Conservation (phyloP, 30 jellyfish, hydroid and myxozoan genomes). For the Pseudorhiza aurosa region DNA sequence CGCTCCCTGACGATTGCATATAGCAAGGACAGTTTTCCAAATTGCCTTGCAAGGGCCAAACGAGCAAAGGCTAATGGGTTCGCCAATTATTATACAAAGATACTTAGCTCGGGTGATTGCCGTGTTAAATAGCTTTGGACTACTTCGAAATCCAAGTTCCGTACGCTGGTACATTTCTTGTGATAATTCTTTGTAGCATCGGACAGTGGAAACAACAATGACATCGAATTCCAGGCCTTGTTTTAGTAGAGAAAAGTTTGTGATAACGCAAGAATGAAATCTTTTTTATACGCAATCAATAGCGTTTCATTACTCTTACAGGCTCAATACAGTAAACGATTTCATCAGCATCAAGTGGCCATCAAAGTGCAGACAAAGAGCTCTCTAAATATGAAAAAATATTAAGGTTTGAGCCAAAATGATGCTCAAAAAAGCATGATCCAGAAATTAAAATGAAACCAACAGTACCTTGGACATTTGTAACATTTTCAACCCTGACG, state of each 20-base stretch:
- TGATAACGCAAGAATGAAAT: neutral
- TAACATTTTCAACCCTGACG: conserved; percentile 78
- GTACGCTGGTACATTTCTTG: neutral
- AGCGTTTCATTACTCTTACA: too few relatives aligned
- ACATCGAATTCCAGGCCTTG: conserved; percentile 79
- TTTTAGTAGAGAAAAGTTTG: too few relatives aligned
- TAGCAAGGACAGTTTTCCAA: conserved; percentile 69
- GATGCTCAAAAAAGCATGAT: too few relatives aligned
- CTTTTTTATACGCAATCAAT: too few relatives aligned
- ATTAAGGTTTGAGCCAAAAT: too few relatives aligned
- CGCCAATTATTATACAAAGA: conserved; percentile 60
- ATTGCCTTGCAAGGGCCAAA: conserved; percentile 77
- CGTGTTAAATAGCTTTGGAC: conserved; percentile 77
- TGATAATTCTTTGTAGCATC: conserved; percentile 36
- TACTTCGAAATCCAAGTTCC: conserved; percentile 67
- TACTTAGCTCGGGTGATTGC: conserved; percentile 84
- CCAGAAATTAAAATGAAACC: too few relatives aligned
- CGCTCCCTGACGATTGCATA: conserved; percentile 51
- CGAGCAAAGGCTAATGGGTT: conserved; percentile 68
- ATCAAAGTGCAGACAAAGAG: too few relatives aligned
- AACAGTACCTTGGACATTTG: conserved; percentile 73
- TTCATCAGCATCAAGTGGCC: too few relatives aligned
- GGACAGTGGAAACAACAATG: conserved; percentile 68
- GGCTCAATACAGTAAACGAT: too few relatives aligned
- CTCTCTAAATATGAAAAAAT: too few relatives aligned